phyloP scores from a whole-genome alignment of 2,113 vertebrate species.

The Pituophis catenifer region DNA sequence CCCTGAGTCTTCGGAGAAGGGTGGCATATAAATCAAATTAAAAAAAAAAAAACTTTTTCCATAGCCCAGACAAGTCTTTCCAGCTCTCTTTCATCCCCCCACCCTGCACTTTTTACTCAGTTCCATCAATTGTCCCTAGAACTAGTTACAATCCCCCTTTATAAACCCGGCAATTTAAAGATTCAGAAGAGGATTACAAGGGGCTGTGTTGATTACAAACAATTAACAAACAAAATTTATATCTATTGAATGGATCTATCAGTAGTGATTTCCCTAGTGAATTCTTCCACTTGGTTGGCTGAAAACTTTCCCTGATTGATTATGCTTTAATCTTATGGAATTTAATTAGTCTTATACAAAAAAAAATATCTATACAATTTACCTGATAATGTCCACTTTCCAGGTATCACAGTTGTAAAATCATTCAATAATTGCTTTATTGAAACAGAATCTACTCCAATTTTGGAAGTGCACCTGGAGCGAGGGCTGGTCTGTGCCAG shows the following conservation, averaged over 20 bases:
- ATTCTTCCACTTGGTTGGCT: background rate
- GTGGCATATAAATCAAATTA: no score
- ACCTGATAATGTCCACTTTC: background rate
- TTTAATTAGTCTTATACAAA: background rate
- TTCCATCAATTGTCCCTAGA: background rate
- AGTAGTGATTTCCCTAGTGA: background rate
- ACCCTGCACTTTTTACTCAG: background rate
- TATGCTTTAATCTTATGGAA: background rate
- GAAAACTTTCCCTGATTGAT: background rate
- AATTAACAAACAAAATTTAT: background rate
- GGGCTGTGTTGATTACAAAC: background rate
- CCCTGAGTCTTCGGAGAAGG: no score
- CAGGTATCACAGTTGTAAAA: background rate
- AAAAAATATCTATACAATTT: background rate
- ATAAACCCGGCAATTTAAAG: background rate
- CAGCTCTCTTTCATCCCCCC: background rate
- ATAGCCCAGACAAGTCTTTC: background rate
- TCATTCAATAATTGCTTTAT: background rate
- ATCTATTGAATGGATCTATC: background rate
- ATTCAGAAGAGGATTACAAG: background rate
- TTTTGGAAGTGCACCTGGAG: background rate
- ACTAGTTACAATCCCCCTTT: background rate
- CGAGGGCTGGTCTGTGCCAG: background rate
- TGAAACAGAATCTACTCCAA: background rate
- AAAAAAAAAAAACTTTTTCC: no score